Evolutionary conservation across 2,888 invertebrate genomes (phyloP), one percentile per base, ranked within the genome.

Genomic region (Frankliniella fusca): DNA sequence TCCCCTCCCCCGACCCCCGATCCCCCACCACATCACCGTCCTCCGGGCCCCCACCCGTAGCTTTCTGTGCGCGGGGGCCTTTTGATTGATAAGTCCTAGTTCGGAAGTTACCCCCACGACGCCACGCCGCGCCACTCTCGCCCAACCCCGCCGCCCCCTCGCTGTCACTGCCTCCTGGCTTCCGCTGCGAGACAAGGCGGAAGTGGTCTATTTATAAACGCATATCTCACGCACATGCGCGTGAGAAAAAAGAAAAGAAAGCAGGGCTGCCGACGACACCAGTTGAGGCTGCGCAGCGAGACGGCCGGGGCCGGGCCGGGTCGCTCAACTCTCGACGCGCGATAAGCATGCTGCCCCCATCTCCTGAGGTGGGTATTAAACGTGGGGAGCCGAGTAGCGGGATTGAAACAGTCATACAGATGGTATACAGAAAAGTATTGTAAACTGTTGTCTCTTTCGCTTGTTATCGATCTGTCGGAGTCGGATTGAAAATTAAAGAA

Each of bases 121-220:
- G 61, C 61, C 61, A 61, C 61, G 61, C 61, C 61, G 61, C 61
- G n/a, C 61, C 61, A n/a, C 61, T 61, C 61, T 18, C 18, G 12
- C 18, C 20, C 20, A n/a, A 5, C 61, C 18, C 15, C 61, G 10
- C 15, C 7, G 27, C 27, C 70, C 23, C 1, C 27, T 27, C 23
- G 70, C 10, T 12, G 70, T 23, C 70, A 12, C 70, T 20, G 70
- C 70, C n/a, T 23, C 23, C 18, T 54, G 54, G 23, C 70, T 27
- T 23, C 70, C 27, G 23, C 27, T 27, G 23, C 23, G 70, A 76
- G 70, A 76, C 70, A 76, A 27, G 23, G 27, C 70, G 70, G 70
- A 76, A 76, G 70, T 76, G 70, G 70, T 76, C 70, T 76, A 76
- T 76, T 76, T 76, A 76, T 76, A 76, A 76, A 76, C 70, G 70